These are phyloP conservation scores for Micromys minutus DNA, from an alignment of 2,113 vertebrate species.

Conservation along the genomic window DNA sequence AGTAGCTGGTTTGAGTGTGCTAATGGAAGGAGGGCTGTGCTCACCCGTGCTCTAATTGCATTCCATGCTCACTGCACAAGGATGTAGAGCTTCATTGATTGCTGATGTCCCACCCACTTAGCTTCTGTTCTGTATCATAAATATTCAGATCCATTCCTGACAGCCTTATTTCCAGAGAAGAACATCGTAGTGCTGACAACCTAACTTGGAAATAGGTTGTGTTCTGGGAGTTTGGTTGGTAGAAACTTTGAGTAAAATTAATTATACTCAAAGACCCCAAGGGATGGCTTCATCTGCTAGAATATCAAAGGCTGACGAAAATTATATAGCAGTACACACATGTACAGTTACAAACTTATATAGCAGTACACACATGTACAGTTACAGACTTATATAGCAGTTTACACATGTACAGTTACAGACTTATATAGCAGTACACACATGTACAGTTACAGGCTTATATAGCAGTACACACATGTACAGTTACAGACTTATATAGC, in stretches of 20 bases:
- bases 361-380: neutral
- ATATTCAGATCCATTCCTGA: conserved; percentile 71
- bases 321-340: neutral
- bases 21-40: conserved; percentile 11
- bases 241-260: conserved; percentile 57
- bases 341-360: neutral
- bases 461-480: neutral
- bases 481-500: no score
- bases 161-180: conserved; percentile 72
- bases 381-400: neutral
- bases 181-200: conserved; percentile 59
- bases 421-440: neutral
- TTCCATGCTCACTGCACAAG: conserved; percentile 79
- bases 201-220: conserved; percentile 63
- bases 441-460: no score
- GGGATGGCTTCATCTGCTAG: neutral
- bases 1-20: conserved; percentile 52
- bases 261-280: conserved; percentile 41
- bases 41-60: conserved; percentile 52
- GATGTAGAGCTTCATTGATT: conserved; percentile 82
- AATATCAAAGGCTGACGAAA: neutral
- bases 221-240: conserved; percentile 65
- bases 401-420: rapidly evolving
- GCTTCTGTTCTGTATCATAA: conserved; percentile 84
- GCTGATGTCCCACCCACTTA: conserved; percentile 83